Percentiles rank a stretch among this genome's conserved stretches.
phyloP scores from a whole-genome alignment of 1,140 invertebrate genomes.

The Hycleus phaleratus region DNA sequence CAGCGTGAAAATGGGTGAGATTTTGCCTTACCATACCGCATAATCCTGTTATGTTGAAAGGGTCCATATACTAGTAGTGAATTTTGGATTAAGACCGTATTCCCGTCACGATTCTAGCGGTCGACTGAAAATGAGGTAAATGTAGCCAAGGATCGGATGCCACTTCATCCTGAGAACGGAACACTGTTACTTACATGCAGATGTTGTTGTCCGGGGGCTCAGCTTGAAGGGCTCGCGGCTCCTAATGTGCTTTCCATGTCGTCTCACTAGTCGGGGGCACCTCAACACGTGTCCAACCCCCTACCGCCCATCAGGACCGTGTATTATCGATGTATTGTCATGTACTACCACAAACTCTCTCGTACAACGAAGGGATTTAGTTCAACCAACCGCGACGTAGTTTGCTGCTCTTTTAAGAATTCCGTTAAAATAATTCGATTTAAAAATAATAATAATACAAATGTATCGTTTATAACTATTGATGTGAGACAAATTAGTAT shows the following conservation, averaged over 20 bases:
- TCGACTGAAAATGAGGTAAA: slow-evolving; percentile 9
- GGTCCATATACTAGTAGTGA: slow-evolving; percentile 4
- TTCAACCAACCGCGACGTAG: slow-evolving; percentile 33
- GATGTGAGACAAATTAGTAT: too few species aligned
- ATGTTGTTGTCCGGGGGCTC: slow-evolving; percentile 28
- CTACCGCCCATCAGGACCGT: slow-evolving; percentile 21
- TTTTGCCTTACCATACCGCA: neutral
- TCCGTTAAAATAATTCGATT: too few species aligned
- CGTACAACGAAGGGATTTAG: slow-evolving; percentile 29
- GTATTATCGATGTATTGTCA: slow-evolving; percentile 41
- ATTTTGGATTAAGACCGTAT: slow-evolving; percentile 16
- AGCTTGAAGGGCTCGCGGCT: slow-evolving; percentile 18
- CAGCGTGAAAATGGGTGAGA: too few species aligned
- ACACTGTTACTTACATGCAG: slow-evolving; percentile 30
- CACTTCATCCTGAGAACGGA: slow-evolving; percentile 24
- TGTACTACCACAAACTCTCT: slow-evolving; percentile 34
- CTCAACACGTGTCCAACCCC: slow-evolving; percentile 38
- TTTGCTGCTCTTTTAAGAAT: slow-evolving; percentile 7
- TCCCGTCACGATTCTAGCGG: slow-evolving; percentile 13
- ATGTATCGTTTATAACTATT: too few species aligned
- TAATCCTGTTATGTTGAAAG: slow-evolving; percentile 16
- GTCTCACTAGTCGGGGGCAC: slow-evolving; percentile 25
- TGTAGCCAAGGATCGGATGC: slow-evolving; percentile 15
- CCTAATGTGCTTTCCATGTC: slow-evolving; percentile 41
- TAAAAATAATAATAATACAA: too few species aligned